Conservation (phyloP, 64 coral and sea anemone genomes). For the Montipora cactus region DNA sequence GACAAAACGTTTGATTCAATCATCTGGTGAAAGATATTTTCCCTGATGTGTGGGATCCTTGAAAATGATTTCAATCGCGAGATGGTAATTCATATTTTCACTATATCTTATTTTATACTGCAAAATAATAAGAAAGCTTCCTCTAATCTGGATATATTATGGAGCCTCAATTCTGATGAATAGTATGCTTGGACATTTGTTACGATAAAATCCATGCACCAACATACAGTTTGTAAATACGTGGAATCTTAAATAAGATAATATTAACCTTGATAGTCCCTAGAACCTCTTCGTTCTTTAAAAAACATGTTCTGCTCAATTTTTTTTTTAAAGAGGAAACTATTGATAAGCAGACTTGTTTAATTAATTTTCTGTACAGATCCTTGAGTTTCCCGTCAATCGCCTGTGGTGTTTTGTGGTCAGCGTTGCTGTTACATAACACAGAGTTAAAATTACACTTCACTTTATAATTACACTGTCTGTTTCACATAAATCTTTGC, state of each 20-base stretch:
- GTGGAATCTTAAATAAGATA: background rate
- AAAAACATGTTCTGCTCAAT: background rate
- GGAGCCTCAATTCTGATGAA: background rate
- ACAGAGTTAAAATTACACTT: too few relatives aligned
- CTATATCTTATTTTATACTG: conserved; percentile 25
- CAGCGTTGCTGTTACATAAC: background rate
- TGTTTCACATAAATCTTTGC: background rate
- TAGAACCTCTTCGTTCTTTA: background rate
- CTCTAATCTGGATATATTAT: conserved; percentile 4
- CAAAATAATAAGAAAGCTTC: background rate
- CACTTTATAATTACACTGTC: background rate
- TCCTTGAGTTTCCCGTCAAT: background rate
- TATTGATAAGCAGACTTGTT: background rate
- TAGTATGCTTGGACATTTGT: background rate
- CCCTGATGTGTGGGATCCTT: background rate
- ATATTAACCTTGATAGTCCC: conserved; percentile 1
- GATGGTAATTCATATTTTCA: conserved; percentile 32
- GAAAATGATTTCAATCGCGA: conserved; percentile 37
- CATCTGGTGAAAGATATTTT: conserved; percentile 35
- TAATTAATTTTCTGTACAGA: conserved; percentile 27
- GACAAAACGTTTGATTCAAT: conserved; percentile 28
- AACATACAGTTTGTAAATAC: conserved; percentile 44
- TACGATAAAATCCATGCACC: conserved; percentile 9
- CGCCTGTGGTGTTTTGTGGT: background rate
- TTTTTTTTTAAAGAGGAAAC: background rate